Percentiles rank a stretch among this genome's conserved stretches.
Conservation (phyloP, 2,888 invertebrate genomes). For the Chaitophorus viminalis region DNA sequence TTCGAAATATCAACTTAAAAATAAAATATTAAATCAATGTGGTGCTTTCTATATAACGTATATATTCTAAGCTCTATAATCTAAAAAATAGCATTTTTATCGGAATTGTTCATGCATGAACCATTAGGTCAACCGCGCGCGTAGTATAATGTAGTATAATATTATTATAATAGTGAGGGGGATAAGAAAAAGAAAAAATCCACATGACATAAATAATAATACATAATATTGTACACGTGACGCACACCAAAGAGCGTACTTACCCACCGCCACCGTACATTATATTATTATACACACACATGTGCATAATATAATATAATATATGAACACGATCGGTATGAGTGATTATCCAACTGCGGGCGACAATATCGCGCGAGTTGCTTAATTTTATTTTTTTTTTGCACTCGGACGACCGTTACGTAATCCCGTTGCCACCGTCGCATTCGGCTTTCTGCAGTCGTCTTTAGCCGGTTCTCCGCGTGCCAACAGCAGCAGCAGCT, state of each 20-base stretch:
- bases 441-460: not conserved
- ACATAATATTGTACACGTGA: not conserved
- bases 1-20: too few species aligned
- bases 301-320: too few species aligned
- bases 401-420: not conserved
- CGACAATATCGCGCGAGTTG: slow-evolving; percentile 38
- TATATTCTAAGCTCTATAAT: too few species aligned
- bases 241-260: not conserved
- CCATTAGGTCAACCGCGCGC: not conserved
- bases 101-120: not conserved
- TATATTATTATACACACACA: not conserved
- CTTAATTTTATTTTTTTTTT: slow-evolving; percentile 39
- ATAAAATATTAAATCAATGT: too few species aligned
- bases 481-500: too few species aligned
- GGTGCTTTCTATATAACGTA: too few species aligned
- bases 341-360: slow-evolving; percentile 49
- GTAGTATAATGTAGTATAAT: too few species aligned
- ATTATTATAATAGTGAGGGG: not conserved
- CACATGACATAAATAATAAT: not conserved
- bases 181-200: not conserved
- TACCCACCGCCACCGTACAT: too few species aligned
- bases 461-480: not conserved
- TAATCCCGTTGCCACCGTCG: not conserved
- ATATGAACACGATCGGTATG: not conserved
- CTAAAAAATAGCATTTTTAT: not conserved